Evolutionary conservation across 2,888 invertebrate genomes (phyloP).

Genomic region (Lathronympha strigana): DNA sequence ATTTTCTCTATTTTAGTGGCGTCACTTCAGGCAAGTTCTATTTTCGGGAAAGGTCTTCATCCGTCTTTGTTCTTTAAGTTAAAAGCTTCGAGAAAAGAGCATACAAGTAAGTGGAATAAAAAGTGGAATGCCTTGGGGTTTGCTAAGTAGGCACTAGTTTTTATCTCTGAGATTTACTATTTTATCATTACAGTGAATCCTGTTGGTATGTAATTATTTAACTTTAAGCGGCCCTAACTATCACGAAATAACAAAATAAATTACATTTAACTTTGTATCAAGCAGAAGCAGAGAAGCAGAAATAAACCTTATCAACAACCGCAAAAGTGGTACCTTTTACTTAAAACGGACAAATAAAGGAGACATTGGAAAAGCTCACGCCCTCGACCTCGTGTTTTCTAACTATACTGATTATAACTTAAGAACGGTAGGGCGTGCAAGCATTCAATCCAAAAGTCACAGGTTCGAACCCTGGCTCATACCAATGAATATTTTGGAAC

Average conservation of each 20-base stretch:
- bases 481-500: too few relatives aligned
- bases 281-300: too few relatives aligned
- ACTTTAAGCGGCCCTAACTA: background rate
- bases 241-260: background rate
- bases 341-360: too few relatives aligned
- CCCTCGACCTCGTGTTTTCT: too few relatives aligned
- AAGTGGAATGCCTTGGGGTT: constrained; percentile 21
- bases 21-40: constrained; percentile 18
- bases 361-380: too few relatives aligned
- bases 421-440: too few relatives aligned
- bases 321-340: too few relatives aligned
- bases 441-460: too few relatives aligned
- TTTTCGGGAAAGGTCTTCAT: constrained; percentile 26
- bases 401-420: too few relatives aligned
- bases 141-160: constrained; percentile 31
- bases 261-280: too few relatives aligned
- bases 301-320: too few relatives aligned
- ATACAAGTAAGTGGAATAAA: constrained; percentile 31
- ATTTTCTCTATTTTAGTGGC: constrained; percentile 7
- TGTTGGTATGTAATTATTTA: background rate
- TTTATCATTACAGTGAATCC: constrained; percentile 28
- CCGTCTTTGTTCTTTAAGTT: constrained; percentile 31
- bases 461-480: too few relatives aligned
- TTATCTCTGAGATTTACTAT: constrained; percentile 24
- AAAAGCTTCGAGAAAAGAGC: constrained; percentile 31